A percentile compares a stretch with the other conserved stretches of the same genome.
Evolutionary conservation across 2,797 vertebrate genomes (phyloP).

Genomic region (Phoeniculus purpureus): DNA sequence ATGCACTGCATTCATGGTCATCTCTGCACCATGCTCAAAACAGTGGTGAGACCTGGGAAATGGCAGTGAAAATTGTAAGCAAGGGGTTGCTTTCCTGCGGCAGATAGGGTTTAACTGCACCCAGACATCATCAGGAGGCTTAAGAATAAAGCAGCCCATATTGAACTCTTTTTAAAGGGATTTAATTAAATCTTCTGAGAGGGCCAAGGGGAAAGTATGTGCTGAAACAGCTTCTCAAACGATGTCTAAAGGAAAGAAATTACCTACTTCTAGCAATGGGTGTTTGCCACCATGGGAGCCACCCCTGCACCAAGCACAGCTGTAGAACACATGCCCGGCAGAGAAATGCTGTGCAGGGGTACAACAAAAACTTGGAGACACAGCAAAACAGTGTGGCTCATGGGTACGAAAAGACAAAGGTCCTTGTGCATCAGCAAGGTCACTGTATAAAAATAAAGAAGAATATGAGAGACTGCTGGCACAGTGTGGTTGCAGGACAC

Average conservation of each 20-base stretch:
- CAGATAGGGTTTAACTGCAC: not conserved
- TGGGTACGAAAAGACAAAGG: not conserved
- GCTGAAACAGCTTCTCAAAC: not conserved
- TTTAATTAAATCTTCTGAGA: constrained; percentile 22
- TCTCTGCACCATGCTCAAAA: not conserved
- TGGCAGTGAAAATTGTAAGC: not conserved
- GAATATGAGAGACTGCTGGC: not conserved
- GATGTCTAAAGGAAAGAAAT: not conserved
- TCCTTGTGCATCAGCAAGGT: not conserved
- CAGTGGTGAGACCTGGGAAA: not conserved
- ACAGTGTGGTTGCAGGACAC: fast-evolving
- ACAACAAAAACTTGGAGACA: not conserved
- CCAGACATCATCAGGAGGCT: constrained; percentile 4
- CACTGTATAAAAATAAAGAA: not conserved
- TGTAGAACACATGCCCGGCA: not conserved
- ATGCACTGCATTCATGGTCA: not conserved
- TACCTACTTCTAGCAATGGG: not conserved
- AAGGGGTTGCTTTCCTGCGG: not conserved
- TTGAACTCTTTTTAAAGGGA: not conserved
- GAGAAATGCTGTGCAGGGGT: not conserved
- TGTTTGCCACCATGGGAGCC: not conserved
- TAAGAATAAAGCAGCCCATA: constrained; percentile 29
- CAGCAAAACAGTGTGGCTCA: fast-evolving
- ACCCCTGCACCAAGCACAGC: not conserved
- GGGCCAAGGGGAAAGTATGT: not conserved